Evolutionary conservation across 2,888 invertebrate genomes (phyloP).

Genomic region (Drepanosiphum platanoidis): DNA sequence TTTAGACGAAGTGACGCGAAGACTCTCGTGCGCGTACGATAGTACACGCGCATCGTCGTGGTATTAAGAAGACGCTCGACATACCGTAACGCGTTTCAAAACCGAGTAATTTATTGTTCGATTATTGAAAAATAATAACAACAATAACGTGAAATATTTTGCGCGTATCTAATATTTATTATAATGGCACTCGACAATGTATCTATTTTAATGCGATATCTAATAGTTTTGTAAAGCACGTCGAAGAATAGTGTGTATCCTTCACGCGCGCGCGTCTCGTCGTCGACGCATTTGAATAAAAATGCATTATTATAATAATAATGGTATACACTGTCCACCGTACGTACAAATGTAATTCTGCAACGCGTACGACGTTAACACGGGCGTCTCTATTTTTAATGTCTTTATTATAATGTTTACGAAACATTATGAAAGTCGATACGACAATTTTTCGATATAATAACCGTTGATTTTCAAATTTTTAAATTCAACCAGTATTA

Average conservation of each 20-base stretch:
- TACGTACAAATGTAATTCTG: too few relatives aligned
- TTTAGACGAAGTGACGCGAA: background rate
- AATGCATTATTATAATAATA: background rate
- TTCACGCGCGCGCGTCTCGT: background rate
- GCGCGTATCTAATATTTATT: background rate
- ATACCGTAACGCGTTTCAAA: constrained; percentile 34
- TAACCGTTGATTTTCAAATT: too few relatives aligned
- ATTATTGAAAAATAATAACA: constrained; percentile 12
- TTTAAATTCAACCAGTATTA: too few relatives aligned
- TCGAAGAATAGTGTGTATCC: background rate
- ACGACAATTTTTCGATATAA: too few relatives aligned
- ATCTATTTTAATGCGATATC: background rate
- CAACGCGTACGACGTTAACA: too few relatives aligned
- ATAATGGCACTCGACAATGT: too few relatives aligned
- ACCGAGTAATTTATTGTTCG: background rate
- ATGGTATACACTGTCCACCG: too few relatives aligned
- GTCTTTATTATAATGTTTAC: too few relatives aligned
- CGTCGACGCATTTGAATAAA: background rate
- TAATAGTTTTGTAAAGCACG: background rate
- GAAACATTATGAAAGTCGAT: too few relatives aligned
- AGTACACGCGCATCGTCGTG: background rate
- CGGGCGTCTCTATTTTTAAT: too few relatives aligned
- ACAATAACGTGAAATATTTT: background rate
- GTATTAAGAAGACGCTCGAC: background rate
- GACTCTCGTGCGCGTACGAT: background rate